These are phyloP conservation scores for Dryoscopus gambensis DNA, from an alignment of 2,113 vertebrate genomes.

Conservation along the genomic window DNA sequence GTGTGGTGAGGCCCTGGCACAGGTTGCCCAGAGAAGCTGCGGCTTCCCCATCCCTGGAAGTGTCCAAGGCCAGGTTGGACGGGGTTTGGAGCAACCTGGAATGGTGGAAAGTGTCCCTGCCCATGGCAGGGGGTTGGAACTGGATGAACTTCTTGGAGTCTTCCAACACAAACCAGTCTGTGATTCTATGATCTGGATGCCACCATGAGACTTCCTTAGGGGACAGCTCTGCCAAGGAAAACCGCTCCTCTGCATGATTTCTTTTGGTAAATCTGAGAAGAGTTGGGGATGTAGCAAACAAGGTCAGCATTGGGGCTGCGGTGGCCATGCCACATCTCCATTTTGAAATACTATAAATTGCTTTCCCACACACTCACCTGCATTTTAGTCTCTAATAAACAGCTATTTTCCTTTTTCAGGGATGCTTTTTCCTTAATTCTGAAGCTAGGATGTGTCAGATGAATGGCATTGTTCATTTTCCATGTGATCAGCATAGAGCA, in stretches of 20 bases:
- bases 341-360: background rate
- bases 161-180: background rate
- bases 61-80: rapidly evolving
- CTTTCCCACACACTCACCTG: background rate
- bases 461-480: background rate
- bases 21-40: background rate
- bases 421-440: background rate
- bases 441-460: background rate
- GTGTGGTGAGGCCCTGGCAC: rapidly evolving
- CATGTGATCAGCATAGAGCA: background rate
- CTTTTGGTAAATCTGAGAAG: background rate
- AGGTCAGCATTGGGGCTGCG: background rate
- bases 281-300: background rate
- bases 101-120: background rate
- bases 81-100: rapidly evolving
- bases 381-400: background rate
- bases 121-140: background rate
- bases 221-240: background rate
- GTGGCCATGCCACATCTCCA: background rate
- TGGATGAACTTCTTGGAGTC: background rate
- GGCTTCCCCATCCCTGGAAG: background rate
- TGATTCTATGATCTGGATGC: background rate
- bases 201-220: background rate
- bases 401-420: background rate
- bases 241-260: background rate